These are phyloP conservation scores for Muscicapa striata DNA, from an alignment of 2,797 vertebrate species.

Conservation along the genomic window DNA sequence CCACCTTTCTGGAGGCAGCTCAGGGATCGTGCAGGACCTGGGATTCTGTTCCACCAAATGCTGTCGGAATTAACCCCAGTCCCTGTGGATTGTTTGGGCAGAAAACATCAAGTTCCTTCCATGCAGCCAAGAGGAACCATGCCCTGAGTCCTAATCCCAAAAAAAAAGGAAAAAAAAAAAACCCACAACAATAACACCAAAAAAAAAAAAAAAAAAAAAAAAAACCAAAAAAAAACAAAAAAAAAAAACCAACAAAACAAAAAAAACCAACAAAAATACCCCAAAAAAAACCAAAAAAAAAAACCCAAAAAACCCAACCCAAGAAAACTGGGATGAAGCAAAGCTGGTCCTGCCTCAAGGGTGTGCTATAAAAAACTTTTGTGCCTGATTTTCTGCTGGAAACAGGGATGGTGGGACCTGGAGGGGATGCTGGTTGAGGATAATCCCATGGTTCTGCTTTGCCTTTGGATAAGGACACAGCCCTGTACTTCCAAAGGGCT, in stretches of 20 bases:
- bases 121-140: conserved; percentile 6
- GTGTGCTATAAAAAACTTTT: background rate
- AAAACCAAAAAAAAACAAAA: too few relatives aligned
- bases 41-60: conserved; percentile 37
- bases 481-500: background rate
- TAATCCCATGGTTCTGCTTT: too few relatives aligned
- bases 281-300: too few relatives aligned
- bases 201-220: too few relatives aligned
- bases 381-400: background rate
- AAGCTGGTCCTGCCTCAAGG: too few relatives aligned
- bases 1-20: background rate
- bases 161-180: background rate
- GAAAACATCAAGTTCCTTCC: background rate
- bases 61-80: background rate
- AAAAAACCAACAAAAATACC: too few relatives aligned
- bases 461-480: background rate
- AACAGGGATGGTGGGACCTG: background rate
- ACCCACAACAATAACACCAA: too few relatives aligned
- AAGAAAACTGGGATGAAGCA: too few relatives aligned
- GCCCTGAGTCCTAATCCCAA: background rate
- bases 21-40: background rate
- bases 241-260: too few relatives aligned
- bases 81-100: background rate
- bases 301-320: too few relatives aligned
- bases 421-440: too few relatives aligned